Evolutionary conservation across 1,140 invertebrate genomes (phyloP), one percentile per base, ranked within the genome.

Genomic region (Saccostrea echinata): DNA sequence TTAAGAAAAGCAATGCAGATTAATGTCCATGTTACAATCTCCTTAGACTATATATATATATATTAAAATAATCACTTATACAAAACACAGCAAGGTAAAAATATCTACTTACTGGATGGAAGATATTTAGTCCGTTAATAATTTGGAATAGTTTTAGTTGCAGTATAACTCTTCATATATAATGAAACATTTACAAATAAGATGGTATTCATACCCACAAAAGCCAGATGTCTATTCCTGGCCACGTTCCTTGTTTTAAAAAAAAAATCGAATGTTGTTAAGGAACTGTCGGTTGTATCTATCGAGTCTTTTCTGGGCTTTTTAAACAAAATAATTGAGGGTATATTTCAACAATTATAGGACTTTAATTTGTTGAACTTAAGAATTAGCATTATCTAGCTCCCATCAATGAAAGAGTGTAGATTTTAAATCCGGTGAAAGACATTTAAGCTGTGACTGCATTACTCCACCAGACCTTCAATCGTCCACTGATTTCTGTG

Each of bases 281-380:
- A 30, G 68, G 68, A 13, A 30, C 27, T 76, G 68, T 35, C 24
- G 12, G 16, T 33, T 33, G 13, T 12, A 76, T 27, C 68, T 76
- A 76, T 13, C 68, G 11, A 27, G 27, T 76, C 24, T 76, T 76
- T 76, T 76, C 68, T 1, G 11, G 68, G 24, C 68, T 76, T 76
- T 33, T 33, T 76, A 76, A 76, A 76, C 27, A 76, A 76, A 76
- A 76, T 76, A 76, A 76, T 76, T 76, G 68, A 30, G 24, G 68
- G 30, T 76, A 76, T 76, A 16, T 76, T 76, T 76, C 68, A 76
- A 76, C 68, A 76, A 76, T 76, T 76, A 76, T 30, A 76, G 68
- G 68, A 76, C 68, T 76, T 76, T 76, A 76, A 76, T 76, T 76
- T 76, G 11, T 76, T 76, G 68, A 76, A 76, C 27, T 76, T 76